phyloP scores from a whole-genome alignment of 37 sponge, comb jelly and placozoan species.

The Geodia barretti region DNA sequence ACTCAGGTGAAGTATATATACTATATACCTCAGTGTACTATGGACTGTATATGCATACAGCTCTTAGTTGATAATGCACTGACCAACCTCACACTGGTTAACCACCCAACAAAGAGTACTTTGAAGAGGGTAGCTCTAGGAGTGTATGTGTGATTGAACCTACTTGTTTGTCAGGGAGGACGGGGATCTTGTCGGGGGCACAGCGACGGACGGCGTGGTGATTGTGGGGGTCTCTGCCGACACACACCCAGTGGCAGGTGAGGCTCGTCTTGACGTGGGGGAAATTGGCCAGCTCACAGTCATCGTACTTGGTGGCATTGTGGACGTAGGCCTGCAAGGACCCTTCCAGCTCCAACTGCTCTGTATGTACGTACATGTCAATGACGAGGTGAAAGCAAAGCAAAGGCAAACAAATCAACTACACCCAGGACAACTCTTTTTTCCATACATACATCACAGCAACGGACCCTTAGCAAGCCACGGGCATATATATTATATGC shows the following conservation, averaged over 20 bases:
- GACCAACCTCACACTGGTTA: too few relatives aligned
- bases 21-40: too few relatives aligned
- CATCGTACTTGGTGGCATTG: conserved; percentile 96
- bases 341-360: conserved; percentile 59
- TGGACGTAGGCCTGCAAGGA: conserved; percentile 62
- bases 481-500: too few relatives aligned
- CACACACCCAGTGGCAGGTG: conserved; percentile 57
- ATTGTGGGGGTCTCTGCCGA: conserved; percentile 38
- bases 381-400: too few relatives aligned
- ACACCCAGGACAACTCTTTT: too few relatives aligned
- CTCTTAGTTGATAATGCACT: too few relatives aligned
- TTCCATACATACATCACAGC: not conserved
- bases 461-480: too few relatives aligned
- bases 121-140: too few relatives aligned
- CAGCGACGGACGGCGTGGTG: conserved; percentile 83
- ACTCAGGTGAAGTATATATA: too few relatives aligned
- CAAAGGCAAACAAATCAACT: too few relatives aligned
- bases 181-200: conserved; percentile 74
- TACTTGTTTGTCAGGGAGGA: conserved; percentile 46
- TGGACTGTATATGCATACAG: too few relatives aligned
- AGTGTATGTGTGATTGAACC: not conserved
- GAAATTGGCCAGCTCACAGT: conserved; percentile 70
- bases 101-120: too few relatives aligned
- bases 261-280: conserved; percentile 43
- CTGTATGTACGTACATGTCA: conserved; percentile 18